Evolutionary conservation across 2,888 invertebrate species (phyloP).

Genomic region (Hirtodrosophila histrioides): DNA sequence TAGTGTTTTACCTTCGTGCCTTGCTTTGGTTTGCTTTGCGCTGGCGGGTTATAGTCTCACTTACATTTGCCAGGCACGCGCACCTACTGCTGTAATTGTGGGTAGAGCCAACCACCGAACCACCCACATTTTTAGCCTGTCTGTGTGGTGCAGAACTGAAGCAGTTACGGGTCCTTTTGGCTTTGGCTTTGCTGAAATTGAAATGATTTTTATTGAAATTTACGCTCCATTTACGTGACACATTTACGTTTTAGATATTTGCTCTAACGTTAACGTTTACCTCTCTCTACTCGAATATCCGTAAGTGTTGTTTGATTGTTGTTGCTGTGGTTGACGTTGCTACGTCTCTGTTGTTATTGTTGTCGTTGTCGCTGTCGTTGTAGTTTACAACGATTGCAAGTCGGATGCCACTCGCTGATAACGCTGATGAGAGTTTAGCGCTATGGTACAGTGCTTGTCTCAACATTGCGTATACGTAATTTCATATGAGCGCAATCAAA

Average conservation of each 20-base stretch:
- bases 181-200: slow-evolving; percentile 65
- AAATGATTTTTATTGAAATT: slow-evolving; percentile 81
- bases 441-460: slow-evolving; percentile 50
- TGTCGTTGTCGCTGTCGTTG: slow-evolving; percentile 15
- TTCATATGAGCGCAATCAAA: slow-evolving; percentile 75
- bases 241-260: slow-evolving; percentile 78
- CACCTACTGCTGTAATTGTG: slow-evolving; percentile 31
- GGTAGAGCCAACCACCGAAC: not conserved
- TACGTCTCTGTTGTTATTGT: slow-evolving; percentile 29
- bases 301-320: slow-evolving; percentile 64
- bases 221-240: slow-evolving; percentile 81
- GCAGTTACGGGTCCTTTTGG: slow-evolving; percentile 62
- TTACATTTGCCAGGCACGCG: slow-evolving; percentile 50
- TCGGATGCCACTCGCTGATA: slow-evolving; percentile 64
- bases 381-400: slow-evolving; percentile 30
- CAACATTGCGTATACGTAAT: slow-evolving; percentile 77
- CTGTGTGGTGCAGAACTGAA: slow-evolving; percentile 19
- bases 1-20: slow-evolving; percentile 51
- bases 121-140: slow-evolving; percentile 20
- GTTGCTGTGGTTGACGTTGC: slow-evolving; percentile 34
- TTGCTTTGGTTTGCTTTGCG: slow-evolving; percentile 13
- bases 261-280: slow-evolving; percentile 50
- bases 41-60: slow-evolving; percentile 32
- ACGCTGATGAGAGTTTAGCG: slow-evolving; percentile 70
- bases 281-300: slow-evolving; percentile 15